These are phyloP conservation scores for Strongylocentrotus purpuratus DNA, from an alignment of 35 echinoderm and acorn worm genomes.

Conservation along the genomic window DNA sequence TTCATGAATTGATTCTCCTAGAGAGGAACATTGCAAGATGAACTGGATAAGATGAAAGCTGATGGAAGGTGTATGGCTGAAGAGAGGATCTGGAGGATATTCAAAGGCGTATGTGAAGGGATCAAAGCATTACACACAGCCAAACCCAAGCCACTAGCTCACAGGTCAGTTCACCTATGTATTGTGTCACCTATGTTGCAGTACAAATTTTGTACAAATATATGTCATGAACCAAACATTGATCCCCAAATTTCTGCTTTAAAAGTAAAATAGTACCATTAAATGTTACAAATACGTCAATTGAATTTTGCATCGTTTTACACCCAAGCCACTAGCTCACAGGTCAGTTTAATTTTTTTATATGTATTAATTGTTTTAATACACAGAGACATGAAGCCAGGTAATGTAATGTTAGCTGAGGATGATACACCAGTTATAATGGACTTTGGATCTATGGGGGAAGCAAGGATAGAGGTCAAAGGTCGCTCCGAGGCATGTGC, in stretches of 20 bases:
- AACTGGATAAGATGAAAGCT: conserved; percentile 68
- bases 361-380: too few species aligned
- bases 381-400: conserved; percentile 84
- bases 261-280: too few species aligned
- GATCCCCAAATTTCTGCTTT: too few species aligned
- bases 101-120: conserved; percentile 94
- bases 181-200: too few species aligned
- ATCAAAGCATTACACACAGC: conserved; percentile 81
- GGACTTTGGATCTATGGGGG: conserved; percentile 96
- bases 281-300: too few species aligned
- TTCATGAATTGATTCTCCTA: conserved; percentile 14
- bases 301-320: too few species aligned
- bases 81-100: conserved; percentile 70
- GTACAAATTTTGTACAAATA: too few species aligned
- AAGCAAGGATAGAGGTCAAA: conserved; percentile 78
- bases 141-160: conserved; percentile 81
- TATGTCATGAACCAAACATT: too few species aligned
- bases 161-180: conserved; percentile 63
- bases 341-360: too few species aligned
- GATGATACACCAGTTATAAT: conserved; percentile 86
- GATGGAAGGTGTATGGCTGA: conserved; percentile 71
- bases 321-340: too few species aligned
- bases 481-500: conserved; percentile 90
- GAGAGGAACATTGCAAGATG: conserved; percentile 93
- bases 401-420: conserved; percentile 86